Percentiles rank a stretch among this genome's conserved stretches.
These are phyloP conservation scores for Mya arenaria DNA, from an alignment of 1,140 invertebrate genomes.

Conservation along the genomic window DNA sequence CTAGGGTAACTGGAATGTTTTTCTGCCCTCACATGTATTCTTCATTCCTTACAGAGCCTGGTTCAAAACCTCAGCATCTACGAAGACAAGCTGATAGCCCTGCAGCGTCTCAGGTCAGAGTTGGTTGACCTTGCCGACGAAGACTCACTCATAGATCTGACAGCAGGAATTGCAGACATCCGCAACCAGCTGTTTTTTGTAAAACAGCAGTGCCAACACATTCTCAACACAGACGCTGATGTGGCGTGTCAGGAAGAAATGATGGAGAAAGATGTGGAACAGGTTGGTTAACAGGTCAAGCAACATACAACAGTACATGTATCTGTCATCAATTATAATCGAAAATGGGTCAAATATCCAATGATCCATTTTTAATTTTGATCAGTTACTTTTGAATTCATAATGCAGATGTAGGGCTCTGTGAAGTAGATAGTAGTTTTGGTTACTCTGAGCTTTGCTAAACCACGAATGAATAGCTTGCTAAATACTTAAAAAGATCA, in stretches of 20 bases:
- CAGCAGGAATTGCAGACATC: slow-evolving; percentile 84
- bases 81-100: slow-evolving; percentile 86
- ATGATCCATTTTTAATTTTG: no score
- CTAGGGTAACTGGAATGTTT: no score
- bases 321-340: no score
- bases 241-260: slow-evolving; percentile 52
- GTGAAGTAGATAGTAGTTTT: no score
- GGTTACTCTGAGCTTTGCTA: no score
- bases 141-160: slow-evolving; percentile 79
- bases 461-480: no score
- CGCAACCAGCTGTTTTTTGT: slow-evolving; percentile 89
- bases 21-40: no score
- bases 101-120: slow-evolving; percentile 86
- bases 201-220: slow-evolving; percentile 89
- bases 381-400: no score
- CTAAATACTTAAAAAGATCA: no score
- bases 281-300: slow-evolving; percentile 46
- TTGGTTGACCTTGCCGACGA: slow-evolving; percentile 87
- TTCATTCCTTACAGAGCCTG: slow-evolving; percentile 64
- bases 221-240: slow-evolving; percentile 84
- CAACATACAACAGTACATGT: not conserved
- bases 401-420: no score
- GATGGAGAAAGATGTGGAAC: slow-evolving; percentile 41
- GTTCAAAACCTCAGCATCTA: slow-evolving; percentile 83
- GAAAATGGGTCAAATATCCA: no score